These are phyloP conservation scores for Tipula vernalis DNA, from an alignment of 2,888 invertebrate genomes.

Conservation along the genomic window DNA sequence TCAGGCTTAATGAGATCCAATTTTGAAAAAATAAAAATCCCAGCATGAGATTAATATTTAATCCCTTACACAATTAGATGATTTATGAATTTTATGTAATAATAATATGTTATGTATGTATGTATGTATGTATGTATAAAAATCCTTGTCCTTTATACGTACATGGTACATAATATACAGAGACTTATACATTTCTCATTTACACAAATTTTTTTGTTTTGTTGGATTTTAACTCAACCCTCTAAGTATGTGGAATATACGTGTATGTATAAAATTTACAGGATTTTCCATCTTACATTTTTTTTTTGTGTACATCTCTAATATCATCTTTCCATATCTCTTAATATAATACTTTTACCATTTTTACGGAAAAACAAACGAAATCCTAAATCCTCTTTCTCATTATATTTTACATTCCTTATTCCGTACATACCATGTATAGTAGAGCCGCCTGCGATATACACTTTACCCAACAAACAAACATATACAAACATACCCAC, in stretches of 20 bases:
- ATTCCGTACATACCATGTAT: neutral
- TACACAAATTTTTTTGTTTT: neutral
- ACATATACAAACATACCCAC: neutral
- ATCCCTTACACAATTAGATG: constrained; percentile 13
- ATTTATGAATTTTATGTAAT: constrained; percentile 12
- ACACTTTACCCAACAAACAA: neutral
- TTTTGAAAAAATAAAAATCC: constrained; percentile 10
- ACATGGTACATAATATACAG: neutral
- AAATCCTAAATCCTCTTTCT: neutral
- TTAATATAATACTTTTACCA: constrained; percentile 4
- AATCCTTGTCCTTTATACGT: neutral
- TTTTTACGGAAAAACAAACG: neutral
- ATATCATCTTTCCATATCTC: neutral
- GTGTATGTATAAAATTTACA: neutral
- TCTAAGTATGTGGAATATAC: neutral
- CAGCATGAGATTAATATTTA: constrained; percentile 10
- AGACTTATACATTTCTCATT: neutral
- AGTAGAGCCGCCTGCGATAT: neutral
- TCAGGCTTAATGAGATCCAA: constrained; percentile 9
- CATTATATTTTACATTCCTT: neutral
- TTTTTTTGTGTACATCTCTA: neutral
- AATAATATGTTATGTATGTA: neutral
- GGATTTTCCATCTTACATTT: neutral
- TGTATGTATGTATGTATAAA: neutral
- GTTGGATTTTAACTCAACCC: neutral